Base-by-base conservation (phyloP, 53 echinoderm and acorn worm species). In the Zoroaster sp. region DNA sequence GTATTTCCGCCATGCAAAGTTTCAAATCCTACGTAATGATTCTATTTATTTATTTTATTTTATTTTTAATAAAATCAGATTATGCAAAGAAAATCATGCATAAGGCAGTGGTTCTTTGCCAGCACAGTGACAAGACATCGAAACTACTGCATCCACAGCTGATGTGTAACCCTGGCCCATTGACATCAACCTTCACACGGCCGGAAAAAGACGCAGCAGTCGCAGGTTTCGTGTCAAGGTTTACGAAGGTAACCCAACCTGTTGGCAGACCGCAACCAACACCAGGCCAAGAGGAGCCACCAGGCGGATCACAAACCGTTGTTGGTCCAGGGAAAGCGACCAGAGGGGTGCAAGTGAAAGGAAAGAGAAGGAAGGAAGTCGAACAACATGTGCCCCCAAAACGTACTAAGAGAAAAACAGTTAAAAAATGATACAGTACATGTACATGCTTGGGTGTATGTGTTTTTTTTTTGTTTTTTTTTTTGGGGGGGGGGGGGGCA, bases 11-110 rank as follows among this genome's bases (percentile, higher is more conserved):
- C 7, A 13, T 9, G 47, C 47, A 46, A 46, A 46, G 47, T 34
- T 12, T 30, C n/a, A n/a, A n/a, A n/a, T n/a, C n/a, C n/a, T n/a
- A n/a, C n/a, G n/a, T n/a, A n/a, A 47, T 47, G 47, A 39, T 73
- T 73, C 11, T 1, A 34, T 73, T 73, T 38, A n/a, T 76, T 47
- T 30, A 46, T 76, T 51, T 8, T 31, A n/a, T n/a, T n/a, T n/a
- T n/a, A n/a, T n/a, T n/a, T n/a, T n/a, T n/a, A n/a, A n/a, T n/a
- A n/a, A n/a, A n/a, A n/a, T n/a, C n/a, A n/a, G 31, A 45, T 49
- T 76, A 47, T 76, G 76, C 47, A 8, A 35, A 76, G 45, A 44
- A 76, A 76, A 32, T 76, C 33, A 10, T 76, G 25, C 31, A 76
- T 8, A 76, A 76, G 76, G 47, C 76, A 14, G 33, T 76, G 21